Evolutionary conservation across 2,888 invertebrate genomes (phyloP).

Genomic region (Cheilosia vulpina): DNA sequence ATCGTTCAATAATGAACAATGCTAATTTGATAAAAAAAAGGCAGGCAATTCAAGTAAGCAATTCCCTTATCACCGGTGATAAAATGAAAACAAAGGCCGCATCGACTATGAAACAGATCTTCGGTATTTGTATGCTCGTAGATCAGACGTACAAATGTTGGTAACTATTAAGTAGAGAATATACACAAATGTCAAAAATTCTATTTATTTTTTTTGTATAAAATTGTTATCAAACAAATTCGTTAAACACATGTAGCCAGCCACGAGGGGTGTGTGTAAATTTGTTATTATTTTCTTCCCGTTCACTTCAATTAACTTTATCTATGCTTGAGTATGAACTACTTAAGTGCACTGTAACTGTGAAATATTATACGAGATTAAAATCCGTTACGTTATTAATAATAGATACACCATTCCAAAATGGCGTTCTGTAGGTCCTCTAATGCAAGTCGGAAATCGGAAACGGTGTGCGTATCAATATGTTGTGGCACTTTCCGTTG

Average conservation of each 20-base stretch:
- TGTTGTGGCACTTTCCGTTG: neutral
- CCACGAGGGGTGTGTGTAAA: slow-evolving; percentile 3
- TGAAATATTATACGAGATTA: slow-evolving; percentile 12
- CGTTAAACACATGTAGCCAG: slow-evolving; percentile 16
- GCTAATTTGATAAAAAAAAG: slow-evolving; percentile 38
- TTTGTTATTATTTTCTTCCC: neutral
- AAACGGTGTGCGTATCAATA: slow-evolving; percentile 22
- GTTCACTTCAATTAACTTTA: slow-evolving; percentile 24
- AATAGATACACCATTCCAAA: slow-evolving; percentile 17
- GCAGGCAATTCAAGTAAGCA: slow-evolving; percentile 31
- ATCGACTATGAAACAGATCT: slow-evolving; percentile 34
- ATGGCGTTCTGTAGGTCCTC: slow-evolving; percentile 14
- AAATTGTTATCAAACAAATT: slow-evolving; percentile 38
- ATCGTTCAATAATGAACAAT: slow-evolving; percentile 16
- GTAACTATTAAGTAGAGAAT: slow-evolving; percentile 26
- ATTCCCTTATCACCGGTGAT: slow-evolving; percentile 55
- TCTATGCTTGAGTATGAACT: slow-evolving; percentile 25
- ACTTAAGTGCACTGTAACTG: slow-evolving; percentile 39
- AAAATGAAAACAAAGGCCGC: slow-evolving; percentile 32
- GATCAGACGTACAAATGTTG: slow-evolving; percentile 32
- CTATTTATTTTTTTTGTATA: neutral
- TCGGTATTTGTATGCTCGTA: slow-evolving; percentile 31
- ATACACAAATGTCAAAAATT: slow-evolving; percentile 23
- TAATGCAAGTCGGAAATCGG: slow-evolving; percentile 23
- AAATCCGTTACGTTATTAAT: slow-evolving; percentile 30